Evolutionary conservation across 1,140 invertebrate species (phyloP).

Genomic region (Periplaneta americana): DNA sequence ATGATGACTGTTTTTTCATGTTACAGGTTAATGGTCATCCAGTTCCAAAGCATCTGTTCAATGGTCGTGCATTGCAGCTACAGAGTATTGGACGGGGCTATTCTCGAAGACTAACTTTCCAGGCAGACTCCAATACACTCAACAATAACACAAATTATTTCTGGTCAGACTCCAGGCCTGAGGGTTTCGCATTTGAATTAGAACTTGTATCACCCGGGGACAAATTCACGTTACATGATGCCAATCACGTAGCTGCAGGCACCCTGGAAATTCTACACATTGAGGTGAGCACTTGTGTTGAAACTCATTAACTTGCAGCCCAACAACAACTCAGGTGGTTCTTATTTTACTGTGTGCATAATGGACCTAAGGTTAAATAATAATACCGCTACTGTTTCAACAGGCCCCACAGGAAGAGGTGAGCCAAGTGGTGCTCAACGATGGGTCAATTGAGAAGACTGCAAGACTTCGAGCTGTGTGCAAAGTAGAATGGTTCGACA

Average conservation of each 20-base stretch:
- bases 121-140: constrained; percentile 49
- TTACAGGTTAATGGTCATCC: neutral
- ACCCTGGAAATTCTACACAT: constrained; percentile 53
- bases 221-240: constrained; percentile 62
- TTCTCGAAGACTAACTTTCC: constrained; percentile 66
- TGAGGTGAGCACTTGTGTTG: too few species aligned
- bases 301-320: too few species aligned
- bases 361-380: too few species aligned
- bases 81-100: constrained; percentile 67
- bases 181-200: constrained; percentile 67
- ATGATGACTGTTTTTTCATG: too few species aligned
- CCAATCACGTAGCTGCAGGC: constrained; percentile 53
- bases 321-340: too few species aligned
- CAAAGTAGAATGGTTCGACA: constrained; percentile 61
- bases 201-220: constrained; percentile 61
- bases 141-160: constrained; percentile 68
- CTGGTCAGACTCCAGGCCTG: constrained; percentile 67
- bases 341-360: too few species aligned
- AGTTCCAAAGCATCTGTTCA: constrained; percentile 41
- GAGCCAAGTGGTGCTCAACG: constrained; percentile 32
- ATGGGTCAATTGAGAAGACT: constrained; percentile 51
- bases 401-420: constrained; percentile 45
- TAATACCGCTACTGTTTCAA: too few species aligned
- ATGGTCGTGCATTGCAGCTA: constrained; percentile 55
- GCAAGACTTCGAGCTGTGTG: constrained; percentile 54